Conservation (phyloP, 64 coral and sea anemone genomes). For the Astreopora myriophthalma region DNA sequence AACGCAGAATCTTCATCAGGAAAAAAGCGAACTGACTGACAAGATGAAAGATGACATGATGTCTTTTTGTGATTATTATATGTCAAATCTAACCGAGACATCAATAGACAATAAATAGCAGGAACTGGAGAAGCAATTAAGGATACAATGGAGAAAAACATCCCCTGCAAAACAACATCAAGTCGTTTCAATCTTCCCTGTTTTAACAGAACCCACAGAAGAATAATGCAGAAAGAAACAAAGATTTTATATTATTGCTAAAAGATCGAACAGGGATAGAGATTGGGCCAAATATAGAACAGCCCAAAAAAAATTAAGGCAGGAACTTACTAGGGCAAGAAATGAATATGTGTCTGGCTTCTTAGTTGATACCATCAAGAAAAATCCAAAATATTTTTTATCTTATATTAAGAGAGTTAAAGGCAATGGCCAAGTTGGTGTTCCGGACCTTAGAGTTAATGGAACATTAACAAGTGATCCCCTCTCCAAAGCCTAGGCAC, state of each 20-base stretch:
- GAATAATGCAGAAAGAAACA: slow-evolving; percentile 57
- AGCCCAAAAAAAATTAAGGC: slow-evolving; percentile 16
- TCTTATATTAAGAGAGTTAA: slow-evolving; percentile 37
- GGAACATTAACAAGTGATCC: slow-evolving; percentile 49
- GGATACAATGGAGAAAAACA: slow-evolving; percentile 50
- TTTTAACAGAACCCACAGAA: slow-evolving; percentile 45
- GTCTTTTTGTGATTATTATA: slow-evolving; percentile 53
- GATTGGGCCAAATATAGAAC: slow-evolving; percentile 48
- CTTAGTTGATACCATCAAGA: slow-evolving; percentile 16
- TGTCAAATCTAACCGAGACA: slow-evolving; percentile 42
- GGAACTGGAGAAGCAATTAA: slow-evolving; percentile 59
- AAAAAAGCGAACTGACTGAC: slow-evolving; percentile 73
- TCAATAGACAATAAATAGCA: slow-evolving; percentile 64
- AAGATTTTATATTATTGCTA: slow-evolving; percentile 63
- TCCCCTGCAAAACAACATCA: slow-evolving; percentile 61
- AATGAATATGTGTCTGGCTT: slow-evolving; percentile 38
- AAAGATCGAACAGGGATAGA: slow-evolving; percentile 6
- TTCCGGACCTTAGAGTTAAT: slow-evolving; percentile 57
- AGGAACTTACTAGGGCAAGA: slow-evolving; percentile 9
- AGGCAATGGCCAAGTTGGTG: slow-evolving; percentile 52
- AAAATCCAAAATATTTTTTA: slow-evolving; percentile 52
- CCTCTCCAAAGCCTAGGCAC: slow-evolving; percentile 52
- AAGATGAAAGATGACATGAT: slow-evolving; percentile 70
- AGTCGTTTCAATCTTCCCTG: slow-evolving; percentile 65
- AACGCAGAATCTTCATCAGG: slow-evolving; percentile 62